Conservation (phyloP, 2,797 vertebrate genomes). For the Limosa lapponica region DNA sequence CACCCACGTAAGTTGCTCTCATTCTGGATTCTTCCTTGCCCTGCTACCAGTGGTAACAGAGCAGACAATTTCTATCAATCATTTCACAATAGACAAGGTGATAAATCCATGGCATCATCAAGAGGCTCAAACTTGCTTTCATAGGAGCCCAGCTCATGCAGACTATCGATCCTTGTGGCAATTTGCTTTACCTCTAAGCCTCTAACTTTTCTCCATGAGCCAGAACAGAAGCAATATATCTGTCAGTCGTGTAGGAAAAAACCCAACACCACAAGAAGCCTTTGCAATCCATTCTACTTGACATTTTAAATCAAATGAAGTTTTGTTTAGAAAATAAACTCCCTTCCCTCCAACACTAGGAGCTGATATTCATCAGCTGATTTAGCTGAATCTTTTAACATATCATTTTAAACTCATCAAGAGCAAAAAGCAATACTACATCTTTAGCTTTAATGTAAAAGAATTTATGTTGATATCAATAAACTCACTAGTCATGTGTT, state of each 20-base stretch:
- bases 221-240: neutral
- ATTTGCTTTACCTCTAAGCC: neutral
- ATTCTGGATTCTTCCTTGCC: neutral
- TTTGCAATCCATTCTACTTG: neutral
- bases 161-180: neutral
- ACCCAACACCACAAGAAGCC: neutral
- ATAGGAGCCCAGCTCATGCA: neutral
- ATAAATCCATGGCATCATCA: neutral
- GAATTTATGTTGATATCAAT: neutral
- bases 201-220: neutral
- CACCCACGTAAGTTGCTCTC: neutral
- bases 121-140: neutral
- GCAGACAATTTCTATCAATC: neutral
- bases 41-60: neutral
- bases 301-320: slow-evolving; percentile 5
- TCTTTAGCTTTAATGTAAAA: neutral
- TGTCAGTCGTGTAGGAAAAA: neutral
- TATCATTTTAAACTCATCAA: neutral
- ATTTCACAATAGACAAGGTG: neutral
- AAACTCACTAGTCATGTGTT: neutral
- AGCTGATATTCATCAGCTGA: neutral
- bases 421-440: neutral
- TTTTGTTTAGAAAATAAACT: neutral
- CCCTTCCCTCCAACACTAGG: neutral
- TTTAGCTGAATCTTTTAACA: neutral